phyloP scores from a whole-genome alignment of 2,113 vertebrate species.

The Diadophis punctatus region DNA sequence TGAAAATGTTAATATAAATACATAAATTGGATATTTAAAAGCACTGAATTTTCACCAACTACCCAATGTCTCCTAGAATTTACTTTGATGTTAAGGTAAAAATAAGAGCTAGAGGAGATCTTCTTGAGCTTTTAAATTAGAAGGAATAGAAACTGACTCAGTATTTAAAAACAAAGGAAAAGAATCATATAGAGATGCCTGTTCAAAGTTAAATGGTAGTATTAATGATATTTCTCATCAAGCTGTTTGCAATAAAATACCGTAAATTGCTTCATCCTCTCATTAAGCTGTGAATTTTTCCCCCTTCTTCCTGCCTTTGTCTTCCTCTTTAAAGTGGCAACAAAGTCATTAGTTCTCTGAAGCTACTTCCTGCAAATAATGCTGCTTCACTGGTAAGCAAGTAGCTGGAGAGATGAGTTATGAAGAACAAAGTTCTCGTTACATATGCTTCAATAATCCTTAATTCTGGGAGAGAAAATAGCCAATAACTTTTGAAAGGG shows the following conservation, averaged over 20 bases:
- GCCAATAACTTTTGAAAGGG: conserved; percentile 56
- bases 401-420: conserved; percentile 61
- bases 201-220: conserved; percentile 42
- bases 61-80: not conserved
- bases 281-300: conserved; percentile 56
- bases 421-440: conserved; percentile 57
- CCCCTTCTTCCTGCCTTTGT: conserved; percentile 58
- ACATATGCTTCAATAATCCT: conserved; percentile 51
- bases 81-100: not conserved
- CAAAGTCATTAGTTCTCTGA: conserved; percentile 53
- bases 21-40: not conserved
- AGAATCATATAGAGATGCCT: conserved; percentile 22
- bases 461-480: conserved; percentile 62
- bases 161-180: conserved; percentile 20
- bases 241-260: conserved; percentile 48
- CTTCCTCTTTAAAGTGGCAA: conserved; percentile 46
- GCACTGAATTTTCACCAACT: not conserved
- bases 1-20: not conserved
- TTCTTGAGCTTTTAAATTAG: not conserved
- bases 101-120: not conserved
- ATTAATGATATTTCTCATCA: conserved; percentile 53
- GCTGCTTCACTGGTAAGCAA: conserved; percentile 57
- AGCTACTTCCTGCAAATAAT: conserved; percentile 51
- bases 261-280: conserved; percentile 60
- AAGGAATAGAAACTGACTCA: not conserved